phyloP scores from a whole-genome alignment of 2,113 vertebrate genomes.

The Tyrannus savana region DNA sequence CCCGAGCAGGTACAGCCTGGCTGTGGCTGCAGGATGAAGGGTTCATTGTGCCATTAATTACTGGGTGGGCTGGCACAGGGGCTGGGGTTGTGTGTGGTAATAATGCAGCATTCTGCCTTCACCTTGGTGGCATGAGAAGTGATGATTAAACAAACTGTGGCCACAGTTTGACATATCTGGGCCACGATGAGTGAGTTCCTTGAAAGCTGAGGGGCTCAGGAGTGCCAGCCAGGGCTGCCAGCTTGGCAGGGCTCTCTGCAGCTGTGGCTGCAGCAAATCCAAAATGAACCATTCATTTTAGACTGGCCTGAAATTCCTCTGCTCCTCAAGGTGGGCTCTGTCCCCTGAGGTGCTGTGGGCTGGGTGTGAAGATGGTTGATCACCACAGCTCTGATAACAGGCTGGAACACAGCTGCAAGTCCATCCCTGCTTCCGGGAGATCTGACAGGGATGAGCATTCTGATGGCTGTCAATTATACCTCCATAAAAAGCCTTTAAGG shows the following conservation, averaged over 20 bases:
- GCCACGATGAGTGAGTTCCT: not conserved
- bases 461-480: not conserved
- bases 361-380: not conserved
- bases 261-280: not conserved
- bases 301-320: not conserved
- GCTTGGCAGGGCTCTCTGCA: not conserved
- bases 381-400: not conserved
- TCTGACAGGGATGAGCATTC: not conserved
- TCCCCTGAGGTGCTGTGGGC: not conserved
- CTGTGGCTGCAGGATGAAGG: not conserved
- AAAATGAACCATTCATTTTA: not conserved
- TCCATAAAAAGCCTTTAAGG: not conserved
- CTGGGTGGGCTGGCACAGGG: not conserved
- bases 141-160: not conserved
- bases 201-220: not conserved
- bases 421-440: not conserved
- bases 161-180: not conserved
- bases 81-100: not conserved
- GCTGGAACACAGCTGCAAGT: not conserved
- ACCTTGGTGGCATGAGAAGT: not conserved
- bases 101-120: not conserved
- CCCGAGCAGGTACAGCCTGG: slow-evolving; percentile 80
- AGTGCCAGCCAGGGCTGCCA: not conserved
- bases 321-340: not conserved
- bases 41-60: too few relatives aligned